Base-by-base conservation (phyloP, 2,888 invertebrate genomes). In the Eledone cirrhosa region DNA sequence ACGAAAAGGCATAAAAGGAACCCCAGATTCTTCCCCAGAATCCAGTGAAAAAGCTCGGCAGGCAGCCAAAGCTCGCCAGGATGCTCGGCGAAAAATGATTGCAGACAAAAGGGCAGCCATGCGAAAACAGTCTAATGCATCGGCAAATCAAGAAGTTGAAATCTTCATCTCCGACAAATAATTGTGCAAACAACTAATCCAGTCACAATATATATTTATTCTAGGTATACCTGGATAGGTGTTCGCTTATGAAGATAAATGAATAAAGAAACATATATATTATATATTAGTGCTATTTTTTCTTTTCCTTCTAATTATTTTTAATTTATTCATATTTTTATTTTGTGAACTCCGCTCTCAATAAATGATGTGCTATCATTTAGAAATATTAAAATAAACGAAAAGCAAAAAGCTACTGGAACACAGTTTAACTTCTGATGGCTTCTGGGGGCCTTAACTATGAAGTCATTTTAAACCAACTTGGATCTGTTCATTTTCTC, bases 11-110 rank as follows among this genome's bases (percentile, higher is more conserved):
- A 77, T 83, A 41, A 87, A 86, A 79, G 87, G 87, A 76, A 87
- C 87, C 11, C 87, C 87, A 0, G 87, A 88, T 48, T 87, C 88
- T 8, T 87, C 88, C 0, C 87, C 88, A 27, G 87, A 88, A 79
- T 80, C 85, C 78, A 83, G 85, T 29, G 85, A 87, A 78, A 87
- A 87, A 82, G 86, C 86, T 78, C 84, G 84, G 78, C 87, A 87
- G 80, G 90, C 89, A 19, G 88, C 90, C 72, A 89, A 88, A 81
- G 90, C 89, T 0, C 86, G 92, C 41, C 92, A 92, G 79, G 93
- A 93, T 83, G 95, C 95, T 67, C 93, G 97, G 82, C 94, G 94
- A 85, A 94, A 95, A 85, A 93, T 97, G 93, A 91, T 96, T 83
- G 96, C 96, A 86, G 95, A 93, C 88, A 94, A 92, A 90, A 93